phyloP scores from a whole-genome alignment of 2,888 invertebrate species.

The Tridacna gigas region DNA sequence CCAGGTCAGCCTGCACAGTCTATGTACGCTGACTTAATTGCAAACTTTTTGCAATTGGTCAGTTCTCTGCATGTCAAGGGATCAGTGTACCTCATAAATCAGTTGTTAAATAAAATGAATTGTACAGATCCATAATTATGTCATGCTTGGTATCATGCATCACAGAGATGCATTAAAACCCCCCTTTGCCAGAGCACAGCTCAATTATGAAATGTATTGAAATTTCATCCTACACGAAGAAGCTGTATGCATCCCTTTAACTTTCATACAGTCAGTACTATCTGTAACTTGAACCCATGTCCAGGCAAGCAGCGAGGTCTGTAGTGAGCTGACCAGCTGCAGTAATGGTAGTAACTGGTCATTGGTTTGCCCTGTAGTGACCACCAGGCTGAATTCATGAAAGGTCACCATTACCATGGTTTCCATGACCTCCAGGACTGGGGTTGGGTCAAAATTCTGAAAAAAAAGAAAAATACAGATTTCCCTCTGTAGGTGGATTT shows the following conservation, averaged over 20 bases:
- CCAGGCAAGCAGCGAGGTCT: constrained; percentile 82
- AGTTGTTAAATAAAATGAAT: too few species aligned
- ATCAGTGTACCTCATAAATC: too few species aligned
- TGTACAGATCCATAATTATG: too few species aligned
- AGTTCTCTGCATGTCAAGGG: too few species aligned
- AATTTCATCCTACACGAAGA: constrained; percentile 60
- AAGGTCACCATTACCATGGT: constrained; percentile 82
- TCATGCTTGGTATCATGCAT: too few species aligned
- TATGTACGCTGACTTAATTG: too few species aligned
- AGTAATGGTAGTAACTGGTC: constrained; percentile 81
- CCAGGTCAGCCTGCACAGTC: too few species aligned
- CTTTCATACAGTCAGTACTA: constrained; percentile 57
- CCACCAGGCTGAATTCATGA: constrained; percentile 76
- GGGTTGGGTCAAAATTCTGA: constrained; percentile 77
- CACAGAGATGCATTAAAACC: too few species aligned
- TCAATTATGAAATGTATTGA: too few species aligned
- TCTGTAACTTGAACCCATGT: constrained; percentile 78
- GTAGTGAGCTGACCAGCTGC: constrained; percentile 82
- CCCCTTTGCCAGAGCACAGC: too few species aligned
- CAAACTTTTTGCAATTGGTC: too few species aligned
- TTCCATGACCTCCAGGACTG: constrained; percentile 82
- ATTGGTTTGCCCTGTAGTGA: constrained; percentile 68
- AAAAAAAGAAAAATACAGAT: constrained; percentile 25
- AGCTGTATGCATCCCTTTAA: constrained; percentile 61
- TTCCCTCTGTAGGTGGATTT: too few species aligned